These are phyloP conservation scores for Lysiphlebus fabarum DNA, from an alignment of 1,140 invertebrate genomes.

Conservation along the genomic window DNA sequence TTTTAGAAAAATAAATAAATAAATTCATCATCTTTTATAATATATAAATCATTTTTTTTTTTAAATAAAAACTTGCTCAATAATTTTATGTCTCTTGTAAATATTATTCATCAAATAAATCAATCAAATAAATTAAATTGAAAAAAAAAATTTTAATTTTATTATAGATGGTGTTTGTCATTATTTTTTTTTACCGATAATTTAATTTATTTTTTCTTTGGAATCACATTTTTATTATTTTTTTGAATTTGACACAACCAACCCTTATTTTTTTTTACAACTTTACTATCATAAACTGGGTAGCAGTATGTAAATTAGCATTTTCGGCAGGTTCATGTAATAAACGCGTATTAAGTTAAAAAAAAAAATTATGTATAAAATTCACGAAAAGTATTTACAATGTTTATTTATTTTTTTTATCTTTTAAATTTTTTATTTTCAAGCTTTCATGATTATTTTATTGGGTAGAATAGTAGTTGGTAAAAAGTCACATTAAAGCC, in stretches of 20 bases:
- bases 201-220: too few relatives aligned
- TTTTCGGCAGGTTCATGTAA: constrained; percentile 28
- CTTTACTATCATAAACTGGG: not conserved
- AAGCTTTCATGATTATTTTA: not conserved
- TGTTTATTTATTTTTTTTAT: not conserved
- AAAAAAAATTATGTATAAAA: constrained; percentile 18
- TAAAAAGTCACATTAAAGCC: constrained; percentile 3
- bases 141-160: too few relatives aligned
- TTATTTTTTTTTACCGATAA: too few relatives aligned
- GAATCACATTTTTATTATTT: too few relatives aligned
- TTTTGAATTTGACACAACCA: not conserved
- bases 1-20: too few relatives aligned
- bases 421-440: not conserved
- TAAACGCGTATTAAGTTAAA: constrained; percentile 34
- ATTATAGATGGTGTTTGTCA: too few relatives aligned
- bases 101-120: too few relatives aligned
- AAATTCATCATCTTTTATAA: too few relatives aligned
- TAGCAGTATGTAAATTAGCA: constrained; percentile 34
- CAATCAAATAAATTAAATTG: too few relatives aligned
- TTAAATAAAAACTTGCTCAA: too few relatives aligned
- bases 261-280: constrained; percentile 20
- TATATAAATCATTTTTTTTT: too few relatives aligned
- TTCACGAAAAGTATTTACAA: constrained; percentile 25
- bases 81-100: too few relatives aligned
- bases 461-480: not conserved